Conservation (phyloP, 1,140 invertebrate genomes). For the Drosophila suzukii region DNA sequence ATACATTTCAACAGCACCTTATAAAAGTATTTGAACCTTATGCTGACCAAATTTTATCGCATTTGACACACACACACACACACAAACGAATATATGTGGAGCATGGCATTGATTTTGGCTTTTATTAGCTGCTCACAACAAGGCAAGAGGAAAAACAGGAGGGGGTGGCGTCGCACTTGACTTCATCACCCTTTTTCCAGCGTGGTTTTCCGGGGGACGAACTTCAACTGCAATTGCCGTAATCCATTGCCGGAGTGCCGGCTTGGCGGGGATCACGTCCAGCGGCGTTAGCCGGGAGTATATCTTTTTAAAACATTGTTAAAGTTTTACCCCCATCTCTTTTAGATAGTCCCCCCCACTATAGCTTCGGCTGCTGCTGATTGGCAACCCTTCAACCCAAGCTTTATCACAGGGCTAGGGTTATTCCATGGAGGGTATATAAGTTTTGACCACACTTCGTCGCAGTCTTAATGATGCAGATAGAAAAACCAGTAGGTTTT, state of each 20-base stretch:
- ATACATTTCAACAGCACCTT: constrained; percentile 81
- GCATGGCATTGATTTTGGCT: constrained; percentile 78
- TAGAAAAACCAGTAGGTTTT: too few relatives aligned
- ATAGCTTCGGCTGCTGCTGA: constrained; percentile 42
- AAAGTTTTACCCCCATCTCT: constrained; percentile 56
- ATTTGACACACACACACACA: constrained; percentile 58
- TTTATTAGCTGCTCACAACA: constrained; percentile 73
- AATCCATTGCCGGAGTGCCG: constrained; percentile 73
- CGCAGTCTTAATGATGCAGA: neutral
- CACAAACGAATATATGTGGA: constrained; percentile 7
- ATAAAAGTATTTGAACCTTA: constrained; percentile 82
- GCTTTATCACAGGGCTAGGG: constrained; percentile 10
- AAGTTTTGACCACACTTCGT: neutral
- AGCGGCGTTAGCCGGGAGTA: constrained; percentile 67
- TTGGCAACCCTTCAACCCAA: constrained; percentile 39
- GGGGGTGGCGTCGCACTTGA: constrained; percentile 30
- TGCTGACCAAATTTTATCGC: constrained; percentile 82
- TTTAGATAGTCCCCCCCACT: constrained; percentile 5
- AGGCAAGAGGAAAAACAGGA: constrained; percentile 23
- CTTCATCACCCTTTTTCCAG: constrained; percentile 16
- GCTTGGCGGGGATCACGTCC: constrained; percentile 71
- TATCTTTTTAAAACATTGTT: constrained; percentile 83
- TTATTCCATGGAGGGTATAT: constrained; percentile 16
- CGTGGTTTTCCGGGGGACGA: constrained; percentile 4
- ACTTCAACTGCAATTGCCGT: constrained; percentile 75